Evolutionary conservation across 2,797 vertebrate genomes (phyloP).

Genomic region (Amblyraja radiata): DNA sequence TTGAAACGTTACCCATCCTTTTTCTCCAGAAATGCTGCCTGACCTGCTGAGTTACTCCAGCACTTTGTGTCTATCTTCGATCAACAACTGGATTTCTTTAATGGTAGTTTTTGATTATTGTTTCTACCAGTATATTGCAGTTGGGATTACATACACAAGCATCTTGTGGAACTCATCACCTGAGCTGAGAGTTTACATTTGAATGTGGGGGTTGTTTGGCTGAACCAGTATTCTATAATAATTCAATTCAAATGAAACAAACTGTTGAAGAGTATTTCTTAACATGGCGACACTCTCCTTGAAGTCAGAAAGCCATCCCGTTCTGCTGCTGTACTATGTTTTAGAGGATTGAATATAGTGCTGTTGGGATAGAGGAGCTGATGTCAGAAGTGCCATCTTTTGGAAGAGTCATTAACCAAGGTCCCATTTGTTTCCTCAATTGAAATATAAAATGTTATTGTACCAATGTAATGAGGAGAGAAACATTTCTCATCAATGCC

Average conservation of each 20-base stretch:
- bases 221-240: not conserved
- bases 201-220: not conserved
- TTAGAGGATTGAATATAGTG: not conserved
- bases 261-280: not conserved
- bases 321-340: no score
- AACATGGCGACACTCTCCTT: no score
- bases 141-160: not conserved
- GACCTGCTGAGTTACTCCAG: no score
- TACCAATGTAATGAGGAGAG: not conserved
- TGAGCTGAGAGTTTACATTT: not conserved
- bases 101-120: not conserved
- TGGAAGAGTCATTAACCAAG: not conserved
- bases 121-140: no score
- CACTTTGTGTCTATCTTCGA: no score
- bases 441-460: not conserved
- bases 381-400: no score
- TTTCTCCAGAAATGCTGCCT: no score
- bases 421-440: not conserved
- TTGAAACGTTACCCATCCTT: no score
- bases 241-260: not conserved
- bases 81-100: not conserved
- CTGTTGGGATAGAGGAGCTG: not conserved
- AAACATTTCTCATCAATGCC: not conserved
- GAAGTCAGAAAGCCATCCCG: no score
- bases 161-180: not conserved